Conservation (phyloP, 2,797 vertebrate genomes). For the Uromys caudimaculatus region DNA sequence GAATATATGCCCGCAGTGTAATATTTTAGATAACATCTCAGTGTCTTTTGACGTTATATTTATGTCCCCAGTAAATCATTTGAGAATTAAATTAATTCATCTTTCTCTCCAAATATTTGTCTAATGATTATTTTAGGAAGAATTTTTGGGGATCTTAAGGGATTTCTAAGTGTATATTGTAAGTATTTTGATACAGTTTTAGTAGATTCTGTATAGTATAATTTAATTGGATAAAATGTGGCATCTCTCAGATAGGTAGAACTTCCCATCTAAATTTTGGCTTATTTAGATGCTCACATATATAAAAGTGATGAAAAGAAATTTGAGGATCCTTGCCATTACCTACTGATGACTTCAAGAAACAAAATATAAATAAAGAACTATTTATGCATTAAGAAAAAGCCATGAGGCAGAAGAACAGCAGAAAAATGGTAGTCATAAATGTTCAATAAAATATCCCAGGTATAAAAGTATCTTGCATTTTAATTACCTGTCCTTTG, state of each 20-base stretch:
- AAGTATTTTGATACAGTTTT: background rate
- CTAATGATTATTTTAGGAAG: background rate
- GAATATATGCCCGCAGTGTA: background rate
- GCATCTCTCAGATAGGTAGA: background rate
- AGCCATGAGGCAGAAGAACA: background rate
- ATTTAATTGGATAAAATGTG: constrained; percentile 35
- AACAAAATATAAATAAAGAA: background rate
- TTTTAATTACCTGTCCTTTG: constrained; percentile 3
- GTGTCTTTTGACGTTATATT: background rate
- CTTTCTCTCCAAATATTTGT: background rate
- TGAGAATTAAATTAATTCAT: background rate
- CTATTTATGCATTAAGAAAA: background rate
- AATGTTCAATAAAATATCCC: background rate
- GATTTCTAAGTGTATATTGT: background rate
- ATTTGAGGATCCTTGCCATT: background rate
- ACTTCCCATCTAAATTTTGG: constrained; percentile 4
- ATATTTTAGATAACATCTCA: background rate
- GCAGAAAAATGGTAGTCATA: background rate
- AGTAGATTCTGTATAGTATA: background rate
- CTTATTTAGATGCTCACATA: constrained; percentile 2
- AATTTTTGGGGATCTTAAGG: background rate
- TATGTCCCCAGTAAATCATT: constrained; percentile 1
- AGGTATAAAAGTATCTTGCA: background rate
- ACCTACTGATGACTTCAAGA: background rate
- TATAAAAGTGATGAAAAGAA: constrained; percentile 33